These are phyloP conservation scores for Rhabdomys dilectus DNA, from an alignment of 2,113 vertebrate genomes.

Conservation along the genomic window DNA sequence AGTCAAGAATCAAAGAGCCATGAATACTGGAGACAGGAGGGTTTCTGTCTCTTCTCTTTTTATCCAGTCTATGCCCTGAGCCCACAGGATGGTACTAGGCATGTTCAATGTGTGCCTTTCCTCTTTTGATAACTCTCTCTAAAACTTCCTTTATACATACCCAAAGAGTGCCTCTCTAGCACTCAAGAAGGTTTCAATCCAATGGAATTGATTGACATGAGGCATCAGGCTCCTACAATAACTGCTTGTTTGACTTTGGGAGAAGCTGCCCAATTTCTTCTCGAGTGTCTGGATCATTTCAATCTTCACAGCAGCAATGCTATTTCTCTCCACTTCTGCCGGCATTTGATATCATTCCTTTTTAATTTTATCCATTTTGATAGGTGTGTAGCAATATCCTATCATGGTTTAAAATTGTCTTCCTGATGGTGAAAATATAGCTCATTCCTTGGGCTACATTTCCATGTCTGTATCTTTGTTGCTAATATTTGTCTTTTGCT, in stretches of 20 bases:
- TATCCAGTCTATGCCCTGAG: background rate
- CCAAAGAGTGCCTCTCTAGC: background rate
- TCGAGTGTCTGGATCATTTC: background rate
- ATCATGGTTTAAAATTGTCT: background rate
- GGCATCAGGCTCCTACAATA: background rate
- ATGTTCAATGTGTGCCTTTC: background rate
- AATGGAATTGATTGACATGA: background rate
- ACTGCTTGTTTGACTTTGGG: conserved; percentile 24
- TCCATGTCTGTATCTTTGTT: background rate
- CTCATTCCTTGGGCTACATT: background rate
- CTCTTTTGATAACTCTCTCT: background rate
- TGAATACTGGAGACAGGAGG: background rate
- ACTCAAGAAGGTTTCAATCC: background rate
- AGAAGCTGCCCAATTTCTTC: background rate
- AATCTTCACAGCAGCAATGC: background rate
- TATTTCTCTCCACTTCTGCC: background rate
- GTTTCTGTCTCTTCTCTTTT: background rate
- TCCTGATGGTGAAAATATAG: background rate
- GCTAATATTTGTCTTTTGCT: background rate
- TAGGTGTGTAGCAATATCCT: background rate
- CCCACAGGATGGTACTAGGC: background rate
- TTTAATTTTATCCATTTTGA: background rate
- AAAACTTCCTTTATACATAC: background rate
- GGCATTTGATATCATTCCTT: background rate
- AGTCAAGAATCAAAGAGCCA: background rate